phyloP scores from a whole-genome alignment of 2,113 vertebrate species.

The Dicaeum eximium region DNA sequence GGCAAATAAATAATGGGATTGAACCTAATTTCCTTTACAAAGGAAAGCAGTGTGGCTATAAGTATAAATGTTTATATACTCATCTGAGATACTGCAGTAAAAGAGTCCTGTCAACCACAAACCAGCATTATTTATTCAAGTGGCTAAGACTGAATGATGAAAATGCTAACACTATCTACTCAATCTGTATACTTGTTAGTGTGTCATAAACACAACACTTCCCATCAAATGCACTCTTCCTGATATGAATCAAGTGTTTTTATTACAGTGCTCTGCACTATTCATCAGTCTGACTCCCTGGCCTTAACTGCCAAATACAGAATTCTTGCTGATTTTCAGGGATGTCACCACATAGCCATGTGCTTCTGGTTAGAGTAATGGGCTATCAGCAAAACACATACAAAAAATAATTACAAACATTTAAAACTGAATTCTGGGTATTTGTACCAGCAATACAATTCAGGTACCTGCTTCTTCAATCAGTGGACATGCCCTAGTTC shows the following conservation, averaged over 20 bases:
- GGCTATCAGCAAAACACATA: background rate
- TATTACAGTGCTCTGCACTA: background rate
- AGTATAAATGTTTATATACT: background rate
- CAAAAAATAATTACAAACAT: background rate
- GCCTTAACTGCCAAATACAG: slow-evolving; percentile 28
- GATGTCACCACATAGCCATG: slow-evolving; percentile 9
- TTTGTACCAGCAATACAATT: background rate
- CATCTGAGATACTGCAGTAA: background rate
- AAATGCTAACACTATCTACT: slow-evolving; percentile 16
- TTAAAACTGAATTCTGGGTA: background rate
- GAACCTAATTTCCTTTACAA: background rate
- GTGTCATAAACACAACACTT: slow-evolving; percentile 40
- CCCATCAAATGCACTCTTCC: slow-evolving; percentile 10
- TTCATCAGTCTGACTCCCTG: slow-evolving; percentile 32
- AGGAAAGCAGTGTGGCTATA: background rate
- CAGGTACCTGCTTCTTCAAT: background rate
- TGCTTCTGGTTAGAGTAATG: slow-evolving; percentile 21
- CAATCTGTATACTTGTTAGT: slow-evolving; percentile 54
- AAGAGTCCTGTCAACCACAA: background rate
- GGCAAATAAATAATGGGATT: background rate
- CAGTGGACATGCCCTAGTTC: background rate
- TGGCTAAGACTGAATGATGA: background rate
- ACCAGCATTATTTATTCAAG: background rate
- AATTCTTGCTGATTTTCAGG: slow-evolving; percentile 30
- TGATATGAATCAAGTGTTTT: slow-evolving; percentile 27